Evolutionary conservation across 2,797 vertebrate genomes (phyloP).

Genomic region (Micromesistius poutassou): DNA sequence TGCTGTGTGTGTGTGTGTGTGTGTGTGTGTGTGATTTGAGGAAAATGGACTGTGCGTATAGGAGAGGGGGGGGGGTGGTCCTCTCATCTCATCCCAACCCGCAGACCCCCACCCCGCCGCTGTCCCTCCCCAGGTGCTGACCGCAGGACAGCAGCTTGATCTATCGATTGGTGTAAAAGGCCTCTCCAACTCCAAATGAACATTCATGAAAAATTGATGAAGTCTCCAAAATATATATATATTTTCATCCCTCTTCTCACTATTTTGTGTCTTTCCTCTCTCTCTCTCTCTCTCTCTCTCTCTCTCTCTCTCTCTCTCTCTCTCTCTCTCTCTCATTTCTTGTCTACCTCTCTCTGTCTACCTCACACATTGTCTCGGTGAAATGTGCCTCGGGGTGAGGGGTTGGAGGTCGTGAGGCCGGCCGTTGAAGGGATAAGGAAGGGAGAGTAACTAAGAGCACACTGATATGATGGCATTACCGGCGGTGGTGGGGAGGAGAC

Average conservation of each 20-base stretch:
- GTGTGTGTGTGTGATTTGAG: constrained; percentile 52
- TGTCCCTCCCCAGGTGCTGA: constrained; percentile 89
- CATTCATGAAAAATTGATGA: constrained; percentile 99
- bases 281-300: constrained; percentile 26
- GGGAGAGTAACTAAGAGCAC: constrained; percentile 33
- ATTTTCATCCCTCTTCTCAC: constrained; percentile 49
- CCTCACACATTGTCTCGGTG: constrained; percentile 34
- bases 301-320: constrained; percentile 18
- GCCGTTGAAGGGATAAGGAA: constrained; percentile 34
- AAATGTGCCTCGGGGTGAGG: constrained; percentile 62
- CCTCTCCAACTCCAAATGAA: constrained; percentile 88
- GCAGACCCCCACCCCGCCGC: constrained; percentile 64
- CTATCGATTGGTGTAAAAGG: constrained; percentile 92
- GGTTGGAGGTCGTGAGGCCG: constrained; percentile 71
- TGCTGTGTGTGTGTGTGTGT: constrained; percentile 34
- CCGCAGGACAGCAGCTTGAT: constrained; percentile 92
- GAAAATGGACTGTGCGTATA: constrained; percentile 23
- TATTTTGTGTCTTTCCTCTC: constrained; percentile 4
- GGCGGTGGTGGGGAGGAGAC: constrained; percentile 23
- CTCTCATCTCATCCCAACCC: constrained; percentile 60
- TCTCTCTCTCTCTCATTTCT: constrained; percentile 32
- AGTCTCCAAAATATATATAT: constrained; percentile 84
- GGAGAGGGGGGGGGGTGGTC: constrained; percentile 41
- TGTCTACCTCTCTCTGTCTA: constrained; percentile 35
- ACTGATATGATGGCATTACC: constrained; percentile 31